Base-by-base conservation (phyloP, 2,113 vertebrate genomes). In the Rhizomys pruinosus region DNA sequence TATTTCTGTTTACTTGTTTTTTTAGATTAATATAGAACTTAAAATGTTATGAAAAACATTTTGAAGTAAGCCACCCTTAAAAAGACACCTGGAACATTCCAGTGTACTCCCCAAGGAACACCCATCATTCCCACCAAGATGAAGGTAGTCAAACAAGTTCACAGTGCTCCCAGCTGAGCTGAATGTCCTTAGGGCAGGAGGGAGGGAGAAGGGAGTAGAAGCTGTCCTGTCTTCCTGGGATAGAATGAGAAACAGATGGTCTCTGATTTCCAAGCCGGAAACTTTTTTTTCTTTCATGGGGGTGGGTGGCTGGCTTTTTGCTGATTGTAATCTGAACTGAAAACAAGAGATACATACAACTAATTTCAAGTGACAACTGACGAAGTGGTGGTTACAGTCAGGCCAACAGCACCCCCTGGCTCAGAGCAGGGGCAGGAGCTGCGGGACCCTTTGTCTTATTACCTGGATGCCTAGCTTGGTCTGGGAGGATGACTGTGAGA, bases 231-330 rank as follows among this genome's bases (percentile, higher is more conserved):
- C 52, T 79, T 68, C n/a, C 78, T 29, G 89, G 61, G 89, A 34
- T 72, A 90, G 91, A 97, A 97, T 55, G 96, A 96, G 97, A 95
- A 97, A 91, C 97, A 98, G 97, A 98, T 97, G 98, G 97, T 91
- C 90, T 96, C 81, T 0, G 32, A 80, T 74, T 93, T 97, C 96
- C 94, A 97, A 95, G 97, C 96, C 88, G 95, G 97, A 98, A 97
- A 95, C 74, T 82, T 68, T 47, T 76, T 63, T 47, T 55, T 72
- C 27, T 47, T 81, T 29, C 16, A 7, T 52, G 47, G 47, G 11
- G 47, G 47, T 52, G 42, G 42, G 47, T 85, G 76, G 88, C 32
- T 96, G 80, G 92, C 96, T 97, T 96, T 97, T 98, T 98, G 97
- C 91, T 84, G 61, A 94, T 96, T 92, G 2, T 72, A 97, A 97